Percentiles rank a stretch among this genome's conserved stretches.
Evolutionary conservation across 1,140 invertebrate species (phyloP).

Genomic region (Bathynomus jamesi): DNA sequence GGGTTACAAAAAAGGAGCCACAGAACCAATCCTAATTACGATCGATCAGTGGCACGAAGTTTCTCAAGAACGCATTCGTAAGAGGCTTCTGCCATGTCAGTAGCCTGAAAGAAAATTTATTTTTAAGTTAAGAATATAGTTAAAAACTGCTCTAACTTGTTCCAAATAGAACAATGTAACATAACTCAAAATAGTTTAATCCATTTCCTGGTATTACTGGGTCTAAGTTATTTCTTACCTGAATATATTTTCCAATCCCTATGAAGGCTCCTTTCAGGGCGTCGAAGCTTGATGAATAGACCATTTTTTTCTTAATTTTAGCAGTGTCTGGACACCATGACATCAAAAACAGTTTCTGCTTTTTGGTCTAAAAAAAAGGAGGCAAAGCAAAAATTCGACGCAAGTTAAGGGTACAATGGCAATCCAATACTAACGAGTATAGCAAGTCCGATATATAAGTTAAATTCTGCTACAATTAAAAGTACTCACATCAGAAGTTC

Average conservation of each 20-base stretch:
- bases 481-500: slow-evolving; percentile 64
- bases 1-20: neutral
- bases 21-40: slow-evolving; percentile 54
- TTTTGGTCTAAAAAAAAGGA: slow-evolving; percentile 52
- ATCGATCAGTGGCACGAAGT: slow-evolving; percentile 81
- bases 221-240: slow-evolving; percentile 47
- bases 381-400: too few relatives aligned
- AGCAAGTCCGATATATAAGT: neutral
- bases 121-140: neutral
- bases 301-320: slow-evolving; percentile 98
- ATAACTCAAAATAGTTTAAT: neutral
- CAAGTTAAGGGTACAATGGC: too few relatives aligned
- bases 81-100: slow-evolving; percentile 81
- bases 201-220: neutral
- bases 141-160: too few relatives aligned
- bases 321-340: slow-evolving; percentile 95
- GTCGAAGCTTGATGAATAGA: slow-evolving; percentile 95
- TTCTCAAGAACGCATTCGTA: slow-evolving; percentile 86
- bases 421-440: too few relatives aligned
- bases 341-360: slow-evolving; percentile 92
- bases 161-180: too few relatives aligned
- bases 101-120: slow-evolving; percentile 52
- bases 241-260: slow-evolving; percentile 93
- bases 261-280: slow-evolving; percentile 90
- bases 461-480: too few relatives aligned